phyloP scores from a whole-genome alignment of 1,140 invertebrate genomes.

The Calliopsis andreniformis region DNA sequence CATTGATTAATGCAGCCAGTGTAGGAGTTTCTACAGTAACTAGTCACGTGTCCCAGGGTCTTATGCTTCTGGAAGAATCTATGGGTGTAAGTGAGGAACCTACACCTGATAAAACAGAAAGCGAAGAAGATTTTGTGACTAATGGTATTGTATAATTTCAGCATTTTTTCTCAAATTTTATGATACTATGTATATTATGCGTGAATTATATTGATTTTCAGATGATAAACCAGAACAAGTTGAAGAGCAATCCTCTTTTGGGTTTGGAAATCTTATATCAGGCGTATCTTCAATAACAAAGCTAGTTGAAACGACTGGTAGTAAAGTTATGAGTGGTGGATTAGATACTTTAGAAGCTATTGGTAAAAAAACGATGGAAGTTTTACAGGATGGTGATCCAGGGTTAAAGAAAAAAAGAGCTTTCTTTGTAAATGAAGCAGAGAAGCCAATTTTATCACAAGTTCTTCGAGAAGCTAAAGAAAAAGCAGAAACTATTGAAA shows the following conservation, averaged over 20 bases:
- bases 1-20: conserved; percentile 87
- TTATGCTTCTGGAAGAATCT: conserved; percentile 88
- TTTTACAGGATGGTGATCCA: conserved; percentile 94
- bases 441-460: conserved; percentile 83
- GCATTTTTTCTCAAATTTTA: not conserved
- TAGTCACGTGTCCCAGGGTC: conserved; percentile 88
- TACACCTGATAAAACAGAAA: conserved; percentile 66
- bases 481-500: conserved; percentile 87
- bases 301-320: conserved; percentile 88
- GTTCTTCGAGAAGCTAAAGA: conserved; percentile 92
- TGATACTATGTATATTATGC: not conserved
- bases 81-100: conserved; percentile 90
- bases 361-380: conserved; percentile 96
- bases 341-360: conserved; percentile 94
- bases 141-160: conserved; percentile 33
- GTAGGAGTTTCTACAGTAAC: conserved; percentile 88
- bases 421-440: conserved; percentile 82
- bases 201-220: conserved; percentile 49
- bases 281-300: conserved; percentile 86
- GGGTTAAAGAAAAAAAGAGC: conserved; percentile 91
- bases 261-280: conserved; percentile 85
- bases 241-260: conserved; percentile 77
- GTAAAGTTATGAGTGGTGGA: conserved; percentile 90
- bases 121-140: conserved; percentile 63
- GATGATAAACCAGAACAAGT: conserved; percentile 51